phyloP scores from a whole-genome alignment of 2,113 vertebrate genomes.

The Solea solea region DNA sequence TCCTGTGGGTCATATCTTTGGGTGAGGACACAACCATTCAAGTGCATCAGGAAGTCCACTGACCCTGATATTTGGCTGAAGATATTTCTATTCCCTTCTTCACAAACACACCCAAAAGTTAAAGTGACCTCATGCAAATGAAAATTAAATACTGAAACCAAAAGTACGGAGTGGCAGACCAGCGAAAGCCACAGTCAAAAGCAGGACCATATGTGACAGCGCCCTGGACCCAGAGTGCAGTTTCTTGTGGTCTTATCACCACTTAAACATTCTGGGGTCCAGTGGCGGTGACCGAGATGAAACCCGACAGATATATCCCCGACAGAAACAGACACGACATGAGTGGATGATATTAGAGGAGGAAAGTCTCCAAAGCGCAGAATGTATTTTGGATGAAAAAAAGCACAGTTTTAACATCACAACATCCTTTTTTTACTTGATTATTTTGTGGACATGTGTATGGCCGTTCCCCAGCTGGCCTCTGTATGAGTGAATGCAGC shows the following conservation, averaged over 20 bases:
- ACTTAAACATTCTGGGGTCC: slow-evolving; percentile 28
- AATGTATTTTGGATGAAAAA: slow-evolving; percentile 1
- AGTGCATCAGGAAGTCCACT: too few relatives aligned
- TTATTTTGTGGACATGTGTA: not conserved
- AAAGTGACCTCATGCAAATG: slow-evolving; percentile 48
- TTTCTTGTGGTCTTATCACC: slow-evolving; percentile 46
- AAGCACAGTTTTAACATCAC: not conserved
- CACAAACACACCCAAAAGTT: slow-evolving; percentile 31
- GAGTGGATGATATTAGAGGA: not conserved
- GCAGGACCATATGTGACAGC: slow-evolving; percentile 60
- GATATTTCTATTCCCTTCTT: not conserved
- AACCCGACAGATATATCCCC: slow-evolving; percentile 27
- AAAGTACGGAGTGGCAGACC: slow-evolving; percentile 36
- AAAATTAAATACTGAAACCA: slow-evolving; percentile 56
- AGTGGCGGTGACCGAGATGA: slow-evolving; percentile 21
- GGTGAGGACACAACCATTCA: too few relatives aligned
- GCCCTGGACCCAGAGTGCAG: slow-evolving; percentile 22
- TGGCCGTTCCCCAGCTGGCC: too few relatives aligned
- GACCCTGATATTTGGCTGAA: not conserved
- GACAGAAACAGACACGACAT: not conserved
- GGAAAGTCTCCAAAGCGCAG: not conserved
- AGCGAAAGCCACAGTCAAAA: slow-evolving; percentile 62
- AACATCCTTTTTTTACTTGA: not conserved
- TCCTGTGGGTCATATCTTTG: too few relatives aligned
- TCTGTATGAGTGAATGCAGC: slow-evolving; percentile 8